These are phyloP conservation scores for Alethe diademata DNA, from an alignment of 2,113 vertebrate species.

Conservation along the genomic window DNA sequence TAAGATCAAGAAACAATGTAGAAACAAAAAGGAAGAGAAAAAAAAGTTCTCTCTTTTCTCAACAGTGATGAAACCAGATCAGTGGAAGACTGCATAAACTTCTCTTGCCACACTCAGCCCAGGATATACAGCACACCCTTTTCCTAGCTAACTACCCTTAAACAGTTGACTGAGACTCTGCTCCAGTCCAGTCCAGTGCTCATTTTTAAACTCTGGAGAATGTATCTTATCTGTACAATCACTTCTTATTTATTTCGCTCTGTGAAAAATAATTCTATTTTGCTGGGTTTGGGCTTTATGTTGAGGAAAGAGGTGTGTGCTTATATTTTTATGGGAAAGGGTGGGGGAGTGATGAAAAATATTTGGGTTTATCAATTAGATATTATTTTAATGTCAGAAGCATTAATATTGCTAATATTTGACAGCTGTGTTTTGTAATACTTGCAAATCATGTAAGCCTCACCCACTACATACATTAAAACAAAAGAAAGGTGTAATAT, in stretches of 20 bases:
- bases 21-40: slow-evolving; percentile 4
- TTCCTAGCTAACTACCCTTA: neutral
- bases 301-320: too few species aligned
- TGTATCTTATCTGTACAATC: slow-evolving; percentile 8
- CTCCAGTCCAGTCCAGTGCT: neutral
- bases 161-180: neutral
- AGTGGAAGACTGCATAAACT: neutral
- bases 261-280: neutral
- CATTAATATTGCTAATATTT: slow-evolving; percentile 8
- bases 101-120: neutral
- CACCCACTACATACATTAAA: neutral
- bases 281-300: neutral
- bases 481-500: neutral
- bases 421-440: neutral
- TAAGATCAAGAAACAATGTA: slow-evolving; percentile 44
- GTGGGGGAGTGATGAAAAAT: neutral
- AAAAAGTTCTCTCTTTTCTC: slow-evolving; percentile 9
- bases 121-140: neutral
- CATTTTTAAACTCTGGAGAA: slow-evolving; percentile 9
- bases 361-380: neutral
- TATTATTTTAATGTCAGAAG: neutral
- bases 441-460: neutral
- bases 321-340: neutral
- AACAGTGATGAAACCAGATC: slow-evolving; percentile 21
- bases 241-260: neutral